phyloP scores from a whole-genome alignment of 2,888 invertebrate genomes.

The Parnassius glacialis region DNA sequence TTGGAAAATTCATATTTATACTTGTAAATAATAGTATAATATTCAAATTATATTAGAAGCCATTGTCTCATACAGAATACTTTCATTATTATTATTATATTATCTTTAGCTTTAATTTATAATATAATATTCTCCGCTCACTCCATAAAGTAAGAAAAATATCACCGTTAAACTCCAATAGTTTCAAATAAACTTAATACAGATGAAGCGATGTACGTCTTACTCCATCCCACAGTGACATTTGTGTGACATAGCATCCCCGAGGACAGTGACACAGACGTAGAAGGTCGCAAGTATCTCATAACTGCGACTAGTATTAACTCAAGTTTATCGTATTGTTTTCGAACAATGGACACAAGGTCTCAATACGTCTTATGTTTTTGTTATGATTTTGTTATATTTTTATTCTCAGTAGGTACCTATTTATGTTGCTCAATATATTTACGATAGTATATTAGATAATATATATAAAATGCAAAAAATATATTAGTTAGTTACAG shows the following conservation, averaged over 20 bases:
- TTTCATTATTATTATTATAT: background rate
- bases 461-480: too few species aligned
- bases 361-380: too few species aligned
- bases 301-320: background rate
- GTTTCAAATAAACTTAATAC: constrained; percentile 13
- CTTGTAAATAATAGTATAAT: too few species aligned
- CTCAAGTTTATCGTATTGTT: background rate
- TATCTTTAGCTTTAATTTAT: background rate
- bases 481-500: too few species aligned
- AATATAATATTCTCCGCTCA: background rate
- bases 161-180: constrained; percentile 1
- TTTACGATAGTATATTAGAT: too few species aligned
- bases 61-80: too few species aligned
- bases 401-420: too few species aligned
- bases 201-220: constrained; percentile 12
- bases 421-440: too few species aligned
- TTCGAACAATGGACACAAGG: background rate
- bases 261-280: constrained; percentile 11
- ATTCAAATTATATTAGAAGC: too few species aligned
- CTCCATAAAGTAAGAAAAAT: background rate
- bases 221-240: constrained; percentile 11
- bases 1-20: too few species aligned
- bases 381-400: too few species aligned
- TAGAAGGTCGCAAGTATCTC: constrained; percentile 1
- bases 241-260: constrained; percentile 18